phyloP scores from a whole-genome alignment of 37 sponge, comb jelly and placozoan genomes.

The Crambe crambe region DNA sequence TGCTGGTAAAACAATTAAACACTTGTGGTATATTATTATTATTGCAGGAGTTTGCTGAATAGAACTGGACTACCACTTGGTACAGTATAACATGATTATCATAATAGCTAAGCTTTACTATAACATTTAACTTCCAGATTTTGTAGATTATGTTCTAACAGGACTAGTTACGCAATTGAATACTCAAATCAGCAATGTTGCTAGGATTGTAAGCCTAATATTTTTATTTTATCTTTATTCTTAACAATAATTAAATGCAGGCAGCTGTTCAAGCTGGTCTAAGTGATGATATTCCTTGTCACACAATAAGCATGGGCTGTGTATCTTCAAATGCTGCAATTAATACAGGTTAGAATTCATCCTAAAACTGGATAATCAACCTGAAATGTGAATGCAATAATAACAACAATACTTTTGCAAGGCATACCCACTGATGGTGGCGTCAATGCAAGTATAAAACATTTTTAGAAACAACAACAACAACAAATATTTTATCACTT shows the following conservation, averaged over 20 bases:
- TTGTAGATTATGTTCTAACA: constrained; percentile 87
- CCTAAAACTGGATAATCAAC: too few relatives aligned
- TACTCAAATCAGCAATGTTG: constrained; percentile 88
- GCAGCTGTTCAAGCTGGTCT: constrained; percentile 88
- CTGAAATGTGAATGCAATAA: too few relatives aligned
- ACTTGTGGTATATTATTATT: background rate
- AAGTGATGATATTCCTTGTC: constrained; percentile 81
- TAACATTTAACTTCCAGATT: constrained; percentile 33
- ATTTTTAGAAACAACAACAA: too few relatives aligned
- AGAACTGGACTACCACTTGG: constrained; percentile 28
- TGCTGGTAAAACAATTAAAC: background rate
- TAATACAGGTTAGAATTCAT: constrained; percentile 59
- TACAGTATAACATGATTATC: too few relatives aligned
- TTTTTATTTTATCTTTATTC: too few relatives aligned
- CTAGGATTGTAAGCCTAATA: constrained; percentile 88
- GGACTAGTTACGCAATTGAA: constrained; percentile 97
- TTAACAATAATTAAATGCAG: too few relatives aligned
- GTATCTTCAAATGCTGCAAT: constrained; percentile 96
- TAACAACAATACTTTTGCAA: too few relatives aligned
- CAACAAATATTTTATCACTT: too few relatives aligned
- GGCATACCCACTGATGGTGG: too few relatives aligned
- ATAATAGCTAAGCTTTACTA: too few relatives aligned
- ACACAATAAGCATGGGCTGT: constrained; percentile 97
- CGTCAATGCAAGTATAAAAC: too few relatives aligned
- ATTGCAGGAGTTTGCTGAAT: constrained; percentile 33